Evolutionary conservation across 2,113 vertebrate species (phyloP).

Genomic region (Hippocampus comes): DNA sequence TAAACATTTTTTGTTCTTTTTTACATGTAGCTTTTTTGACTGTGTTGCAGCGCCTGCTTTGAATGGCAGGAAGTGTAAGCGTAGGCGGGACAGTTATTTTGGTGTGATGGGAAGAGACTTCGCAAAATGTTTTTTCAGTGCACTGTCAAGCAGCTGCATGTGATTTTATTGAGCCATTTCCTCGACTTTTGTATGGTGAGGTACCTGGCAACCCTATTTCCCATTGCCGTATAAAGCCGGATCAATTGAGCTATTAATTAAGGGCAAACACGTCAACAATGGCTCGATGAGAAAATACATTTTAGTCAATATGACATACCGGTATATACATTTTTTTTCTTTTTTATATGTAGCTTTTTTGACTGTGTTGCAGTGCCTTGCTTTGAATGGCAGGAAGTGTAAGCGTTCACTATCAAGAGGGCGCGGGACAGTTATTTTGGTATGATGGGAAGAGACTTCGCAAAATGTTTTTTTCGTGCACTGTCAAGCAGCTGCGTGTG

Average conservation of each 20-base stretch:
- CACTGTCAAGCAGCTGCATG: no score
- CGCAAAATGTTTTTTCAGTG: not conserved
- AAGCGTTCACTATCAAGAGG: not conserved
- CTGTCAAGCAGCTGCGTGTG: not conserved
- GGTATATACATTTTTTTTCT: no score
- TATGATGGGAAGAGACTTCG: not conserved
- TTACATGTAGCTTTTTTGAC: not conserved
- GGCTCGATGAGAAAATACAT: conserved; percentile 7
- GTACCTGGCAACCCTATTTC: conserved; percentile 29
- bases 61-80: not conserved
- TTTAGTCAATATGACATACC: conserved; percentile 13
- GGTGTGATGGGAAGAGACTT: not conserved
- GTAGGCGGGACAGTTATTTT: not conserved
- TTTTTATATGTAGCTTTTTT: not conserved
- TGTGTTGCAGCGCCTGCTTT: not conserved
- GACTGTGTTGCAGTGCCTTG: not conserved
- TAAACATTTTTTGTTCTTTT: not conserved
- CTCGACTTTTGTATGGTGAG: not conserved
- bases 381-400: not conserved
- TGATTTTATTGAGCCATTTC: not conserved
- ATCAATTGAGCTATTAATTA: conserved; percentile 27
- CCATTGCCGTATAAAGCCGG: not conserved
- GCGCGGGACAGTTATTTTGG: not conserved
- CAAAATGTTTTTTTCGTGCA: not conserved
- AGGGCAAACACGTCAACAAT: conserved; percentile 45